These are phyloP conservation scores for Triplophysa tibetana DNA, from an alignment of 2,113 vertebrate genomes.

Conservation along the genomic window DNA sequence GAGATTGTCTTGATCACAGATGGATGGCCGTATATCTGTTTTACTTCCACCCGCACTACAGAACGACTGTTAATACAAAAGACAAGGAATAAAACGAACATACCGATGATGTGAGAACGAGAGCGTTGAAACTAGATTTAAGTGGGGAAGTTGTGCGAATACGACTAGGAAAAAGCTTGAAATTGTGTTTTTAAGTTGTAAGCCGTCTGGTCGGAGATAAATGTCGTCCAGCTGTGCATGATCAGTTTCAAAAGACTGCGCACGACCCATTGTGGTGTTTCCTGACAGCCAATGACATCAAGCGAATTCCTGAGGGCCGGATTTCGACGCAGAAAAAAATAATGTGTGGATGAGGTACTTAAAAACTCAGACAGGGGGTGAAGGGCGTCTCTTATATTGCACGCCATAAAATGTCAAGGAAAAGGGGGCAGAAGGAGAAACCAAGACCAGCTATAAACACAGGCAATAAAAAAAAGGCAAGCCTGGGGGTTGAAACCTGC, in stretches of 20 bases:
- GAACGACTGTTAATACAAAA: neutral
- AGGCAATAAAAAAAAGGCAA: conserved; percentile 36
- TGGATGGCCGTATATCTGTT: conserved; percentile 8
- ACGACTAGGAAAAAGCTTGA: neutral
- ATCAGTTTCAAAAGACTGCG: conserved; percentile 20
- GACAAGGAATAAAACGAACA: neutral
- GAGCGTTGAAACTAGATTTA: neutral
- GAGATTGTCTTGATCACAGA: conserved; percentile 16
- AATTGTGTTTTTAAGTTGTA: neutral
- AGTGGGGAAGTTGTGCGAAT: neutral
- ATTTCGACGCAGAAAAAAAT: conserved; percentile 22
- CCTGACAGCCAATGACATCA: conserved; percentile 30
- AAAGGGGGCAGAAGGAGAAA: conserved; percentile 45
- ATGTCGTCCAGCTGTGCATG: conserved; percentile 24
- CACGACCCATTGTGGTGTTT: conserved; percentile 36
- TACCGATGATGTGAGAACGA: neutral
- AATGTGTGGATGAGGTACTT: conserved; percentile 30
- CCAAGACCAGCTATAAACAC: conserved; percentile 43
- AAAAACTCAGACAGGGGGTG: conserved; percentile 47
- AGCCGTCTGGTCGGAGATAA: conserved; percentile 1
- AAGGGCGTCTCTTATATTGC: conserved; percentile 44
- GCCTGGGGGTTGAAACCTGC: conserved; percentile 41
- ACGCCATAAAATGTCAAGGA: conserved; percentile 32
- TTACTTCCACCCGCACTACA: neutral
- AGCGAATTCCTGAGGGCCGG: conserved; percentile 3